These are phyloP conservation scores for Panagrolaimus sp. DNA, from an alignment of 1,140 invertebrate genomes.

Conservation along the genomic window DNA sequence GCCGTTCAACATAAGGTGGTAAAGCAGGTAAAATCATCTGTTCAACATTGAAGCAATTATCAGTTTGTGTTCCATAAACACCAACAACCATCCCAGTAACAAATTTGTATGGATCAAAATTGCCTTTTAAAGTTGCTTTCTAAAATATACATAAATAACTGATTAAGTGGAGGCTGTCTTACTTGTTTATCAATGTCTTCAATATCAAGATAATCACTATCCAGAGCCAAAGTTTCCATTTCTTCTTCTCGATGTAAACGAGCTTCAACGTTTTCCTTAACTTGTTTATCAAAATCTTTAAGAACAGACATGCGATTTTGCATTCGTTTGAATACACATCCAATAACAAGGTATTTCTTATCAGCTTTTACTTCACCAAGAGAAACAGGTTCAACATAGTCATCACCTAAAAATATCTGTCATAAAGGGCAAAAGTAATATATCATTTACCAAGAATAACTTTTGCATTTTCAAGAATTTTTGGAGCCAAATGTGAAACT, in stretches of 20 bases:
- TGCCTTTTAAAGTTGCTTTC: neutral
- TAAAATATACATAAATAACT: no score
- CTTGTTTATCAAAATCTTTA: slow-evolving; percentile 8
- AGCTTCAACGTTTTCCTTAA: neutral
- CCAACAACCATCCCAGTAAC: neutral
- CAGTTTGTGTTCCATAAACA: neutral
- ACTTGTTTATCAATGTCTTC: slow-evolving; percentile 1
- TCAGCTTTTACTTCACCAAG: no score
- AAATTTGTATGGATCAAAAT: neutral
- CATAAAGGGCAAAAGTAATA: no score
- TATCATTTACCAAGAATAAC: no score
- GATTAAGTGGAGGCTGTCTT: no score
- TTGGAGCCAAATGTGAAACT: no score
- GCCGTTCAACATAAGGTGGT: neutral
- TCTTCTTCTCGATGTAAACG: neutral
- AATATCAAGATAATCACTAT: neutral
- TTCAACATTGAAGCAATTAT: slow-evolving; percentile 1
- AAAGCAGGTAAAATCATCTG: neutral
- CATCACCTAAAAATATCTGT: no score
- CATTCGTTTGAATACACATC: neutral
- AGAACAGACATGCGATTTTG: neutral
- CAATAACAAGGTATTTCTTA: neutral
- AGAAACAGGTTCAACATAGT: no score
- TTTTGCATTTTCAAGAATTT: no score
- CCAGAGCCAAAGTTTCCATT: neutral